Evolutionary conservation across 2,797 vertebrate species (phyloP), one percentile per base, ranked within the genome.

Genomic region (Eulemur albifrons): DNA sequence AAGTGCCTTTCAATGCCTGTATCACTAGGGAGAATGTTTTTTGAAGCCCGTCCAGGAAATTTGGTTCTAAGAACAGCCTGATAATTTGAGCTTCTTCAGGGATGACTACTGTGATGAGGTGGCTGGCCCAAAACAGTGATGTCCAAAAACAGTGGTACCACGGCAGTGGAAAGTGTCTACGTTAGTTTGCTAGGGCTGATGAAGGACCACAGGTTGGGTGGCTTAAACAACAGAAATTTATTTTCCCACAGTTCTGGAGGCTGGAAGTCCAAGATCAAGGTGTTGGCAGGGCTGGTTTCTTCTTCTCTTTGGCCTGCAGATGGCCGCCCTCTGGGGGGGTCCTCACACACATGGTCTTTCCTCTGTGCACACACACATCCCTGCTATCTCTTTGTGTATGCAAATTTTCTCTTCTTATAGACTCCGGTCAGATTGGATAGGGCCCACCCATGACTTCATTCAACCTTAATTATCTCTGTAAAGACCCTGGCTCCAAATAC

Each of bases 31-130:
- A 97, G 80, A 80, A 65, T 77, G 59, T 82, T 83, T 97, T 89
- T 77, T 80, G 83, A 92, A 95, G 65, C 87, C 54, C 70, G 77
- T 97, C 93, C 93, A 97, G 89, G 93, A 96, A 90, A 97, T 94
- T 30, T 95, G 87, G 38, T 67, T 90, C 81, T 84, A 88, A 97
- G 90, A 95, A 88, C 86, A 91, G 50, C 30, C 43, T 73, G 73
- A 63, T 84, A 63, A 67, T 83, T 92, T 77, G 63, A 94, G 81
- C 82, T 69, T 81, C 89, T 90, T 70, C 23, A n/a, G 69, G 35
- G 63, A 38, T 90, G n/a, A 35, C 35, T 17, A 8, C 52, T 43
- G 27, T 3, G 9, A 83, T 13, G 59, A 81, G 23, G 54, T 57
- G 23, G 30, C 73, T 73, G 54, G 43, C 84, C 38, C 7, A 14